phyloP scores from a whole-genome alignment of 2,797 vertebrate species.

The Phrynocephalus forsythii region DNA sequence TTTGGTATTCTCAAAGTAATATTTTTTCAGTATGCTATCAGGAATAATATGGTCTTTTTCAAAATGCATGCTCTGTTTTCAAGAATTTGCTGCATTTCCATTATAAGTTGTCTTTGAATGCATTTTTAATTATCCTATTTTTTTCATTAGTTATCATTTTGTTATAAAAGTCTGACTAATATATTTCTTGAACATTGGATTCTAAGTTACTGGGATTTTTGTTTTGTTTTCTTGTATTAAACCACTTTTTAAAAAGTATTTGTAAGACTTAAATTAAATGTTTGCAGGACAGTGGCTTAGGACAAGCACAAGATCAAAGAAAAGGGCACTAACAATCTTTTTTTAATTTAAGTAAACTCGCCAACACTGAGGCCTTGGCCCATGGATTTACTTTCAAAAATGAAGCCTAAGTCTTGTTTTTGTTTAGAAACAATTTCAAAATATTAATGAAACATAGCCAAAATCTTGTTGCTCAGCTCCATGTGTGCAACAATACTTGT shows the following conservation, averaged over 20 bases:
- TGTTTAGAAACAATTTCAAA: not conserved
- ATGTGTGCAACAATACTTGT: not conserved
- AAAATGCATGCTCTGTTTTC: constrained; percentile 55
- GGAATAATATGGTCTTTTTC: constrained; percentile 34
- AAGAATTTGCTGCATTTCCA: constrained; percentile 58
- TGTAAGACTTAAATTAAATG: constrained; percentile 45
- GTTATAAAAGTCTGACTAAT: constrained; percentile 61
- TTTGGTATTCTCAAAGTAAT: constrained; percentile 54
- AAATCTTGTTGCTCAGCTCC: too few species aligned
- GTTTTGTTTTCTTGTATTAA: constrained; percentile 15
- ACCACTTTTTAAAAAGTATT: constrained; percentile 24
- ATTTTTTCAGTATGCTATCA: constrained; percentile 57
- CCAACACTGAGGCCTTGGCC: not conserved
- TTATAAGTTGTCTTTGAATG: constrained; percentile 62
- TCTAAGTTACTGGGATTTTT: constrained; percentile 31
- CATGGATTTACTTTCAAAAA: constrained; percentile 3
- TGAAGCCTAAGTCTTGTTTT: not conserved
- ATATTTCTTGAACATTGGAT: constrained; percentile 54
- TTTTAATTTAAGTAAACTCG: rapidly evolving
- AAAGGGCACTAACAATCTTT: not conserved
- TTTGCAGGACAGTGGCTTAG: constrained; percentile 15
- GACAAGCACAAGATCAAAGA: not conserved
- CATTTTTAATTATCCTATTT: constrained; percentile 51
- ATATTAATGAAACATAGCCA: not conserved
- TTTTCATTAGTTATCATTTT: constrained; percentile 58